Conservation (phyloP, 2,888 invertebrate species). For the Candidula unifasciata region DNA sequence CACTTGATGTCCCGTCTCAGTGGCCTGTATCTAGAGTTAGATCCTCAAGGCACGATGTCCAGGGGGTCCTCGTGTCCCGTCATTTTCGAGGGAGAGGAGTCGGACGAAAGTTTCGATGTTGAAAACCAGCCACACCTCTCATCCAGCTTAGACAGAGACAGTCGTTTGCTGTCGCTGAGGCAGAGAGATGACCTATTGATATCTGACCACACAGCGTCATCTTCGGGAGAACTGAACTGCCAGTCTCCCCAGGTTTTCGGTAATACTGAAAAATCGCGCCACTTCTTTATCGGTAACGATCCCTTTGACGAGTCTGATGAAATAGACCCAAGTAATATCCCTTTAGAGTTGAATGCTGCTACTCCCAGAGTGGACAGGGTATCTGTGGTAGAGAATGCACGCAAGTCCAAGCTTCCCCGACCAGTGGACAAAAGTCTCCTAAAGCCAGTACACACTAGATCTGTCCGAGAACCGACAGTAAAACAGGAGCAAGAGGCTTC, state of each 20-base stretch:
- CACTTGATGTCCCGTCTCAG: neutral
- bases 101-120: neutral
- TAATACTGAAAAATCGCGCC: neutral
- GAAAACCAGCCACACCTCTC: neutral
- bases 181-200: neutral
- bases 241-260: neutral
- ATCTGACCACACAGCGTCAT: neutral
- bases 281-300: slow-evolving; percentile 3
- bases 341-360: neutral
- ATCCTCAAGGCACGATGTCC: too few relatives aligned
- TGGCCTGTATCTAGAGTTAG: neutral
- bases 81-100: slow-evolving; percentile 24
- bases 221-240: neutral
- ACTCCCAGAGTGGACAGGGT: neutral
- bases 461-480: neutral
- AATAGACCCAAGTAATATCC: neutral
- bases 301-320: neutral
- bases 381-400: neutral
- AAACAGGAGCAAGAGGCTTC: neutral
- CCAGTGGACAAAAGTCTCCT: neutral
- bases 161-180: neutral
- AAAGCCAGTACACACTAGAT: too few relatives aligned
- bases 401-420: neutral
- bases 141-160: neutral
- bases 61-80: slow-evolving; percentile 23